phyloP scores from a whole-genome alignment of 2,888 invertebrate genomes.

The Apamea sordens region DNA sequence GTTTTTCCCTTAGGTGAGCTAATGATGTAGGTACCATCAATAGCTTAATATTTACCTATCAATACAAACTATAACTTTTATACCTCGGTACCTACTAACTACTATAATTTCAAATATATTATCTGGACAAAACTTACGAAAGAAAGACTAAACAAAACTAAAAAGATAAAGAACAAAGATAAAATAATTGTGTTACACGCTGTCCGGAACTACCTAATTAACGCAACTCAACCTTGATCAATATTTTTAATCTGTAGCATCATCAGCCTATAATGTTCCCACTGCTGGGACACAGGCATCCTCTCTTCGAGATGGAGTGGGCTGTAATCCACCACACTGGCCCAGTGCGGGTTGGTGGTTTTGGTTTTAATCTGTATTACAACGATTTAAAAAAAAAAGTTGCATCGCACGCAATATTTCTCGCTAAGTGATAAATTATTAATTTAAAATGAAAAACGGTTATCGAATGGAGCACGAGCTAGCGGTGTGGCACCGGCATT shows the following conservation, averaged over 20 bases:
- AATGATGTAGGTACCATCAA: too few species aligned
- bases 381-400: conserved; percentile 22
- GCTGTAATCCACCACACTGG: too few species aligned
- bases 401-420: conserved; percentile 53
- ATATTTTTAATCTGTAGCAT: conserved; percentile 42
- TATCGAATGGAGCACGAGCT: conserved; percentile 59
- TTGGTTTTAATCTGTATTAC: conserved; percentile 28
- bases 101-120: too few species aligned
- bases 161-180: conserved; percentile 27
- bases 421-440: conserved; percentile 73
- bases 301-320: too few species aligned
- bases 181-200: conserved; percentile 17
- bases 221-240: conserved; percentile 45
- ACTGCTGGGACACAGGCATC: too few species aligned
- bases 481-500: conserved; percentile 61
- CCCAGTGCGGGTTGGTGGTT: too few species aligned
- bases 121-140: not conserved
- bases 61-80: too few species aligned
- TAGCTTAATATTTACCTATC: too few species aligned
- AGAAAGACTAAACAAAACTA: not conserved
- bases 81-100: too few species aligned
- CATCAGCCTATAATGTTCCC: too few species aligned
- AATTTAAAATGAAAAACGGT: conserved; percentile 71
- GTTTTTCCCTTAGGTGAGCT: too few species aligned
- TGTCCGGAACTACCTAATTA: conserved; percentile 8